These are phyloP conservation scores for Chaetodon auriga DNA, from an alignment of 2,113 vertebrate genomes.

Conservation along the genomic window DNA sequence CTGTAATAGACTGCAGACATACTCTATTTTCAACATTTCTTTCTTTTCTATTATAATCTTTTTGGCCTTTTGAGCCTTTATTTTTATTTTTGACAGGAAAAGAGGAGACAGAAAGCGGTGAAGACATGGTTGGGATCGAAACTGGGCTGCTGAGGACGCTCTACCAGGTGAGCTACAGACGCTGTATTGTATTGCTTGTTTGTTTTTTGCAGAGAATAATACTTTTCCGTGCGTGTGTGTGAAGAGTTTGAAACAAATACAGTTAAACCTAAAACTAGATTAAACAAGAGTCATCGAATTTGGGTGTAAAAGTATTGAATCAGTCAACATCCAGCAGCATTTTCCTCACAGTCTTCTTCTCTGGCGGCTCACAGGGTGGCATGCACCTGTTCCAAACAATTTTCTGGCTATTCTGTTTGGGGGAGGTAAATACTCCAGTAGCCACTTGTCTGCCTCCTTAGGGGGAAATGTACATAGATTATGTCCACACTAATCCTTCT, in stretches of 20 bases:
- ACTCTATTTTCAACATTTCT: background rate
- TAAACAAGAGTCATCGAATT: background rate
- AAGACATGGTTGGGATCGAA: no score
- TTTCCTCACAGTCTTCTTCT: constrained; percentile 15
- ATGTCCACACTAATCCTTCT: constrained; percentile 78
- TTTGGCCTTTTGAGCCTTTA: no score
- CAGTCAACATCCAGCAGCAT: background rate
- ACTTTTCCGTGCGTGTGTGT: background rate
- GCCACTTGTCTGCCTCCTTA: constrained; percentile 78
- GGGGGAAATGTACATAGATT: constrained; percentile 81
- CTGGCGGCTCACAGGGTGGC: constrained; percentile 50
- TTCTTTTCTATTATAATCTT: background rate
- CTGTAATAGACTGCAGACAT: background rate
- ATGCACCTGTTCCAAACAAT: constrained; percentile 78
- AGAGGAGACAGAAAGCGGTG: no score
- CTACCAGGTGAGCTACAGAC: no score
- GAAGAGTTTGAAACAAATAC: background rate
- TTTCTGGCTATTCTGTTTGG: constrained; percentile 50
- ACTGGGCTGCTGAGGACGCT: no score
- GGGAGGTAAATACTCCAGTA: constrained; percentile 75
- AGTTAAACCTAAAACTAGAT: background rate
- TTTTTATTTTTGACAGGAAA: no score
- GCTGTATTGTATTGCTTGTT: no score
- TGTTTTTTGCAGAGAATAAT: background rate
- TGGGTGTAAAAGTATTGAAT: background rate